phyloP scores from a whole-genome alignment of 2,888 invertebrate genomes.

The Erebia palarica region DNA sequence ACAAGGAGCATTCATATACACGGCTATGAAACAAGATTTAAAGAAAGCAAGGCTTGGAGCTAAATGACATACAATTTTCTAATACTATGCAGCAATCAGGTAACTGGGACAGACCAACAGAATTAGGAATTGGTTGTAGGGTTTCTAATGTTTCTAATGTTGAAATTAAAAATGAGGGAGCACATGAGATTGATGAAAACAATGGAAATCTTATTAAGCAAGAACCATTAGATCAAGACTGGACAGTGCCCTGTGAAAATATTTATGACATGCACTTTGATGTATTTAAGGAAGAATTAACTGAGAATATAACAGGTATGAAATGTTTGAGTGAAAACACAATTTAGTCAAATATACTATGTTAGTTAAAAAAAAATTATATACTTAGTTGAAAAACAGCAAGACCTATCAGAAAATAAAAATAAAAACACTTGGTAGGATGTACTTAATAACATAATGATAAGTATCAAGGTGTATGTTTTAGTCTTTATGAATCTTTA shows the following conservation, averaged over 20 bases:
- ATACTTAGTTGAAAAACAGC: not conserved
- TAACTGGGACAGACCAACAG: not conserved
- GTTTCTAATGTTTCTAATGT: not conserved
- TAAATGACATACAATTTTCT: not conserved
- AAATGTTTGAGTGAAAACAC: not conserved
- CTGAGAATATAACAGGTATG: not conserved
- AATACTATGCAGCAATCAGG: not conserved
- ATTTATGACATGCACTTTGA: not conserved
- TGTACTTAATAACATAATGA: not conserved
- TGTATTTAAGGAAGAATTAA: not conserved
- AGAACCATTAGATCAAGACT: not conserved
- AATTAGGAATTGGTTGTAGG: not conserved
- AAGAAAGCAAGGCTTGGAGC: not conserved
- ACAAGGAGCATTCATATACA: no score
- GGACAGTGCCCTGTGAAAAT: not conserved
- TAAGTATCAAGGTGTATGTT: not conserved
- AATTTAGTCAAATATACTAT: not conserved
- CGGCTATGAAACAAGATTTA: not conserved
- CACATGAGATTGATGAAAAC: not conserved
- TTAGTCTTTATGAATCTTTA: no score
- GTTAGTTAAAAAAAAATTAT: not conserved
- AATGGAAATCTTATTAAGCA: not conserved
- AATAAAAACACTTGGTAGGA: not conserved
- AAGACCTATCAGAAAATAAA: not conserved
- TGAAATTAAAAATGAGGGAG: slow-evolving; percentile 4